These are phyloP conservation scores for Aphidius gifuensis DNA, from an alignment of 1,140 invertebrate species.

Conservation along the genomic window DNA sequence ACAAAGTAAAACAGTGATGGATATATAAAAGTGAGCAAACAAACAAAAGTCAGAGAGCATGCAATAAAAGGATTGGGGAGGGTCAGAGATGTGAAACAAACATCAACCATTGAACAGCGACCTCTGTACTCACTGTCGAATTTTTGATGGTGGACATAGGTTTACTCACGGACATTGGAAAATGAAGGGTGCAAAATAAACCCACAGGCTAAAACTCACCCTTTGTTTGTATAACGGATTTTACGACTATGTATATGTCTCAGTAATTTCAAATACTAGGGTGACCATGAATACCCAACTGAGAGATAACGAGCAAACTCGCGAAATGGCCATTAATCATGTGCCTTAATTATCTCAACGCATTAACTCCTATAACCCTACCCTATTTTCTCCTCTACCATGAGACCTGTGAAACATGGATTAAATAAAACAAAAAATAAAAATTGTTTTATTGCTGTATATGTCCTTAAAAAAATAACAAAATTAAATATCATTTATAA, in stretches of 20 bases:
- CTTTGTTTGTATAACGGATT: slow-evolving; percentile 3
- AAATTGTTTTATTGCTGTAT: neutral
- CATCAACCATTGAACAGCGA: slow-evolving; percentile 53
- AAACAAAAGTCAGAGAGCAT: slow-evolving; percentile 11
- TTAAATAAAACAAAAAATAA: no score
- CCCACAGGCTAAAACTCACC: neutral
- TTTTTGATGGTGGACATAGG: neutral
- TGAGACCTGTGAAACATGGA: neutral
- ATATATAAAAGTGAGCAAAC: slow-evolving; percentile 20
- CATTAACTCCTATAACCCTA: slow-evolving; percentile 37
- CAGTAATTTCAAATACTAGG: slow-evolving; percentile 50
- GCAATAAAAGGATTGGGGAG: slow-evolving; percentile 21
- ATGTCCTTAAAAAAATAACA: no score
- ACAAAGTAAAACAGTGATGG: slow-evolving; percentile 5
- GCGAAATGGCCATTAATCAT: slow-evolving; percentile 55
- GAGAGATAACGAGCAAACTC: slow-evolving; percentile 58
- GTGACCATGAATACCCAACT: slow-evolving; percentile 31
- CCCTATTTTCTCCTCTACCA: slow-evolving; percentile 37
- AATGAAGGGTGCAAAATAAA: neutral
- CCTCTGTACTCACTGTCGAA: slow-evolving; percentile 47
- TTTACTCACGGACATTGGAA: neutral
- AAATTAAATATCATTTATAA: no score
- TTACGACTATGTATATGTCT: slow-evolving; percentile 44
- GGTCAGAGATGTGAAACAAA: slow-evolving; percentile 20
- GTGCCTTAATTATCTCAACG: slow-evolving; percentile 55